Base-by-base conservation (phyloP, 2,113 vertebrate species). In the Oenanthe melanoleuca region DNA sequence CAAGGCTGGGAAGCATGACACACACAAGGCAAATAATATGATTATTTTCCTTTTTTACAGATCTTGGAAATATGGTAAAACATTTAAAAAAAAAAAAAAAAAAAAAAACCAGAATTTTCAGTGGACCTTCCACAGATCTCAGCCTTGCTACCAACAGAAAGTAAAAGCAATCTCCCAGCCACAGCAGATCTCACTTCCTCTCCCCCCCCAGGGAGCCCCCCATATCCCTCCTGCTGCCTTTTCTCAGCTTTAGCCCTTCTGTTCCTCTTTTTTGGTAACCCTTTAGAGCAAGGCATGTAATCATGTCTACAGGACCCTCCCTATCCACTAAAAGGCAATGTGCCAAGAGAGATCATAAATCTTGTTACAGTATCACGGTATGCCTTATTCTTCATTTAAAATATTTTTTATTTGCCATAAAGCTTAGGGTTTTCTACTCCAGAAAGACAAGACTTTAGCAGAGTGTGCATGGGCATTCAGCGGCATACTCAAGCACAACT, bases 141-240 rank as follows among this genome's bases (percentile, higher is more conserved):
- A 45, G 59, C 11, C n/a, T 88, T 70, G 70, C 23, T 55, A 80
- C 45, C 50, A 66, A 45, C 33, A 77, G 57, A 65, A 65, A 79
- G 31, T 38, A 86, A 85, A 82, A 45, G 37, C 40, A 65, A 92
- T 80, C 31, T 72, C 20, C 5, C 33, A 73, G 18, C 12, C 67
- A 83, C 74, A 89, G 77, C 38, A 83, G 37, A 86, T 83, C 55
- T 82, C 25, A 73, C 71, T 96, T 96, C 94, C 86, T 77, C 55
- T 69, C 37, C 45, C 19, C 26, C 60, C 25, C 59, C 37, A 45
- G 29, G 26, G 82, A 73, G 50, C 19, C 38, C 50, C 15, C 6
- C 55, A 57, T 28, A 61, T 63, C 92, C 82, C 82, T 80, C 64
- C 60, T 40, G 77, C 60, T 23, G 83, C 33, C 53, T 93, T 34